Percentiles rank a stretch among this genome's conserved stretches.
phyloP scores from a whole-genome alignment of 1,140 invertebrate species.

The Lineus longissimus region DNA sequence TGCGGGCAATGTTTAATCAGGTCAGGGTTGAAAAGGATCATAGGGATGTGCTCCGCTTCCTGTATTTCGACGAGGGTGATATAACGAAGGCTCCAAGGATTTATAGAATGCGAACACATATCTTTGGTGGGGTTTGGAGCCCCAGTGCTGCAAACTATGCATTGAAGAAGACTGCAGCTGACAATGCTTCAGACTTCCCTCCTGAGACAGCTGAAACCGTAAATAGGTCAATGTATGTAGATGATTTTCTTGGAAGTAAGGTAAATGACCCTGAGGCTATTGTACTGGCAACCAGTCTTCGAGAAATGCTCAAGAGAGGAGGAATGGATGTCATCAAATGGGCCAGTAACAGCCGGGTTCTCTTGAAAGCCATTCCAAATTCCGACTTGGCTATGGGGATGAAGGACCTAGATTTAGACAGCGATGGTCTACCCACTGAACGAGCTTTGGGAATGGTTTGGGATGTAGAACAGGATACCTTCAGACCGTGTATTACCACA shows the following conservation, averaged over 20 bases:
- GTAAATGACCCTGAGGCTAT: neutral
- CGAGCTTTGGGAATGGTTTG: slow-evolving; percentile 10
- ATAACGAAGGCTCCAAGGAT: too few relatives aligned
- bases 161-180: too few relatives aligned
- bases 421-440: neutral
- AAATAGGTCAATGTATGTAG: slow-evolving; percentile 13
- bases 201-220: neutral
- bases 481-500: neutral
- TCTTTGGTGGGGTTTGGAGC: too few relatives aligned
- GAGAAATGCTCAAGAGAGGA: slow-evolving; percentile 4
- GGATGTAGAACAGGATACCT: slow-evolving; percentile 10
- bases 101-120: too few relatives aligned
- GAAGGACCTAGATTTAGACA: neutral
- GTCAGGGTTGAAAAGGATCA: neutral
- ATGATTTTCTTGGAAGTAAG: slow-evolving; percentile 10
- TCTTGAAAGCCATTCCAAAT: slow-evolving; percentile 14
- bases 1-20: slow-evolving; percentile 4
- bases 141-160: too few relatives aligned
- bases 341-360: slow-evolving; percentile 5
- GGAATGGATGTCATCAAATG: slow-evolving; percentile 16
- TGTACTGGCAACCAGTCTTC: neutral
- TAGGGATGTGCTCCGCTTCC: neutral
- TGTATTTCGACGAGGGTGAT: neutral
- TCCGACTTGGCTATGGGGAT: neutral
- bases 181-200: too few relatives aligned